Conservation (phyloP, 2,888 invertebrate species). For the Aphodius granarius region DNA sequence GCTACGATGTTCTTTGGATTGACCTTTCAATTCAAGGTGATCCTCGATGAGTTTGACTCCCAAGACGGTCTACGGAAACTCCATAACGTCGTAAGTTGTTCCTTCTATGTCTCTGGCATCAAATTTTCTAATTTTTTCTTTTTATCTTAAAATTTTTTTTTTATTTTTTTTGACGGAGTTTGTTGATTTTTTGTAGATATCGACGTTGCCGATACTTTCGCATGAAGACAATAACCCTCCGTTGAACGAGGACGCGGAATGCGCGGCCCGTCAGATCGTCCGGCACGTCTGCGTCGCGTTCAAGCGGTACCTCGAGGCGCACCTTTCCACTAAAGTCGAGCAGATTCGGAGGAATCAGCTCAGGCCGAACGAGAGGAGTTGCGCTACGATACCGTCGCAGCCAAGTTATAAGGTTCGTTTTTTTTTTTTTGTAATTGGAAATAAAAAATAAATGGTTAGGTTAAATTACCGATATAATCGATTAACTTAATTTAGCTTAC, state of each 20-base stretch:
- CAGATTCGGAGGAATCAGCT: slow-evolving; percentile 64
- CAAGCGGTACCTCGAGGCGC: slow-evolving; percentile 89
- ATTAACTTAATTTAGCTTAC: no score
- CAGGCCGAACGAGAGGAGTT: slow-evolving; percentile 48
- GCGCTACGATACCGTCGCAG: slow-evolving; percentile 47
- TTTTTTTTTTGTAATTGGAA: neutral
- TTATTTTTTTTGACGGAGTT: neutral
- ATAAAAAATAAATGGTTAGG: no score
- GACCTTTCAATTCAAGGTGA: slow-evolving; percentile 89
- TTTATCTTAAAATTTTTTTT: no score
- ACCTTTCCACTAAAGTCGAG: slow-evolving; percentile 79
- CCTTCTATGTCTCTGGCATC: neutral
- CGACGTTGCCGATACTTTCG: slow-evolving; percentile 84
- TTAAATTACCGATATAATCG: no score
- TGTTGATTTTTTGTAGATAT: slow-evolving; percentile 58
- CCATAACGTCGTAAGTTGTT: slow-evolving; percentile 85
- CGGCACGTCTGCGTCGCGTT: slow-evolving; percentile 89
- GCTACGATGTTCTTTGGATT: slow-evolving; percentile 98
- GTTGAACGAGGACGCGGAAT: slow-evolving; percentile 84
- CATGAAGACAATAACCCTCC: slow-evolving; percentile 65
- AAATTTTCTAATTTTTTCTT: no score
- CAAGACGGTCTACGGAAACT: slow-evolving; percentile 92
- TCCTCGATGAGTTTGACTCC: slow-evolving; percentile 91
- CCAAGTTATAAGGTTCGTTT: slow-evolving; percentile 53
- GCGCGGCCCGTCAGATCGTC: slow-evolving; percentile 87